Evolutionary conservation across 2,888 invertebrate genomes (phyloP), one percentile per base, ranked within the genome.

Genomic region (Cylindroiulus punctatus): DNA sequence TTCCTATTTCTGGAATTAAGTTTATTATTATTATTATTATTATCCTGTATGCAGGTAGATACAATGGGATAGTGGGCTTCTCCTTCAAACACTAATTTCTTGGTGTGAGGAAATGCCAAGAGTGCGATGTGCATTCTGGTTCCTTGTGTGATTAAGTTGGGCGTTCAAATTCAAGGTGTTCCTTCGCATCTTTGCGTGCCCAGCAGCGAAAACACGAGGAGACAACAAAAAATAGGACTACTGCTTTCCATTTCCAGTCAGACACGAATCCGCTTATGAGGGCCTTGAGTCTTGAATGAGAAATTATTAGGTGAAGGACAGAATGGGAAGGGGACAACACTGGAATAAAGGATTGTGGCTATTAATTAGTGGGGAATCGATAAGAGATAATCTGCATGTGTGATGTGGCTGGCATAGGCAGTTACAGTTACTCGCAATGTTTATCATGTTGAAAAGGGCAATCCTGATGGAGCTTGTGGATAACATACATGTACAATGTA

Each of bases 271-370:
- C 52, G 17, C 5, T 2, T n/a, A 52, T 52, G 52, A 5, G 52
- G n/a, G 5, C 52, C 52, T 52, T 52, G 52, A 52, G n/a, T 52
- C n/a, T 52, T 52, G 19, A 52, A 52, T 52, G 52, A n/a, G n/a
- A 12, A 52, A 52, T 52, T 52, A 52, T 52, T 52, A 19, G 52
- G 52, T 52, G 52, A 52, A 52, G 52, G 52, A 52, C 52, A 52
- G 3, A n/a, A 3, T 4, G 1, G 52, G 52, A 52, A 52, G n/a
- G 52, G 52, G 52, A 52, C 52, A 52, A 19, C 52, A n/a, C 19
- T 52, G 1, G 19, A 52, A 52, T 52, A 52, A 52, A 19, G 52
- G 52, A 52, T 52, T 52, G 44, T 44, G 5, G 12, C 52, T n/a
- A 52, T 52, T 52, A 52, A 52, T 52, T 52, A 52, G 52, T 17